These are phyloP conservation scores for Stramonita haemastoma DNA, from an alignment of 2,888 invertebrate genomes.

Conservation along the genomic window DNA sequence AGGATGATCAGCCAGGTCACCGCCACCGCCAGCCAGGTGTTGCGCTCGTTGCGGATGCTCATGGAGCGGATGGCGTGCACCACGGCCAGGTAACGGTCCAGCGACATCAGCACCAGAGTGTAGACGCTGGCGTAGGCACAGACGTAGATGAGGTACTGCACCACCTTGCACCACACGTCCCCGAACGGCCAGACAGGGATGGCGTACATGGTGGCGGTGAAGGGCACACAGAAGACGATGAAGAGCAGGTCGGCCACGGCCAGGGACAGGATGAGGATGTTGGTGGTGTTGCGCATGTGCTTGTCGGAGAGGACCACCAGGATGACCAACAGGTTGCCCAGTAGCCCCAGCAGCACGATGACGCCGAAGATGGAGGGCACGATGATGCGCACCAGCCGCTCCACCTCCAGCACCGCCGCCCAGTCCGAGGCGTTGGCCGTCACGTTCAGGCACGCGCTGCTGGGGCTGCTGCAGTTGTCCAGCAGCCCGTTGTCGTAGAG, in stretches of 20 bases:
- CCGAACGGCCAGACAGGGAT: conserved; percentile 94
- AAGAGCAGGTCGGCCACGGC: conserved; percentile 94
- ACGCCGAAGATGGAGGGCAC: conserved; percentile 86
- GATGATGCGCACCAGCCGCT: conserved; percentile 63
- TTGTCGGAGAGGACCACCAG: conserved; percentile 92
- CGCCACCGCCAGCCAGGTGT: conserved; percentile 88
- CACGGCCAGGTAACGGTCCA: conserved; percentile 93
- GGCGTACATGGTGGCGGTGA: conserved; percentile 93
- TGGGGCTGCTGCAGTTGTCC: background rate
- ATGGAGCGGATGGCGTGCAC: conserved; percentile 94
- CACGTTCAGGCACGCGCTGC: conserved; percentile 2
- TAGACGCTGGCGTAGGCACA: conserved; percentile 96
- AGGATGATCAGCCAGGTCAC: conserved; percentile 88
- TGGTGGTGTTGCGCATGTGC: conserved; percentile 95
- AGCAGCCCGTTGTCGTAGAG: background rate
- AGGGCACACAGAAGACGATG: conserved; percentile 95
- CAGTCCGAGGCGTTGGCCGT: background rate
- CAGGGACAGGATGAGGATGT: conserved; percentile 92
- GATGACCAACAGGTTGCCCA: conserved; percentile 93
- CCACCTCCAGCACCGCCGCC: conserved; percentile 38
- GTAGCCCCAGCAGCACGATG: conserved; percentile 89
- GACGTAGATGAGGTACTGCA: conserved; percentile 93
- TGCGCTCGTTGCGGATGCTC: conserved; percentile 88
- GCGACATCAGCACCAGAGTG: conserved; percentile 94
- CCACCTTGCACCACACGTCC: conserved; percentile 91